These are phyloP conservation scores for Metopolophium dirhodum DNA, from an alignment of 1,140 invertebrate genomes.

Conservation along the genomic window DNA sequence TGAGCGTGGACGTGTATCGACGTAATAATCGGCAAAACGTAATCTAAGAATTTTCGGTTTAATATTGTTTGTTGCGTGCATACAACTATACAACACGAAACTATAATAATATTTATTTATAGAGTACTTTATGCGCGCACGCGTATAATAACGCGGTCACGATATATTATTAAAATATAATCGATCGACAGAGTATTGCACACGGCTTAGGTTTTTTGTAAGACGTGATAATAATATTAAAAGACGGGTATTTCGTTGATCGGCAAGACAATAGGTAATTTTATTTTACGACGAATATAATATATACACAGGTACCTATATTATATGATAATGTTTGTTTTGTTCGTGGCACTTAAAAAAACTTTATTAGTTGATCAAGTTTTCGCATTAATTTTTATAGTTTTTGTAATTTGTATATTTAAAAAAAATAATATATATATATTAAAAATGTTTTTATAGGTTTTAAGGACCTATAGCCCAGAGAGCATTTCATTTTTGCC, in stretches of 20 bases:
- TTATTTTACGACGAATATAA: neutral
- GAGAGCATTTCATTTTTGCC: conserved; percentile 21
- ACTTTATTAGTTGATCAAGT: conserved; percentile 34
- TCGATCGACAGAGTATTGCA: neutral
- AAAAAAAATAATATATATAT: too few relatives aligned
- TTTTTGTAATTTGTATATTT: neutral
- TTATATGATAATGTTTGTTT: conserved; percentile 4
- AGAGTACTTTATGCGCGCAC: neutral
- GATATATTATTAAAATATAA: neutral
- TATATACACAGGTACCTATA: neutral
- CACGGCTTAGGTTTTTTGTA: neutral
- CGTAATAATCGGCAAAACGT: neutral
- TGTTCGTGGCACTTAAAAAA: conserved; percentile 20
- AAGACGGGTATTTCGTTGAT: too few relatives aligned
- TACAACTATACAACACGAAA: neutral
- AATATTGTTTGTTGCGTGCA: neutral
- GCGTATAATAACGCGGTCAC: neutral
- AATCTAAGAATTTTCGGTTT: neutral
- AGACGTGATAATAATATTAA: neutral
- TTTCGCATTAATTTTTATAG: conserved; percentile 37
- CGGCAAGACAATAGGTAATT: neutral
- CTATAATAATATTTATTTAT: neutral
- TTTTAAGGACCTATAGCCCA: conserved; percentile 15
- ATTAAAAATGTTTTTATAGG: neutral
- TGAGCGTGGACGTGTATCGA: neutral